Evolutionary conservation across 2,888 invertebrate genomes (phyloP).

Genomic region (Mactromeris polynyma): DNA sequence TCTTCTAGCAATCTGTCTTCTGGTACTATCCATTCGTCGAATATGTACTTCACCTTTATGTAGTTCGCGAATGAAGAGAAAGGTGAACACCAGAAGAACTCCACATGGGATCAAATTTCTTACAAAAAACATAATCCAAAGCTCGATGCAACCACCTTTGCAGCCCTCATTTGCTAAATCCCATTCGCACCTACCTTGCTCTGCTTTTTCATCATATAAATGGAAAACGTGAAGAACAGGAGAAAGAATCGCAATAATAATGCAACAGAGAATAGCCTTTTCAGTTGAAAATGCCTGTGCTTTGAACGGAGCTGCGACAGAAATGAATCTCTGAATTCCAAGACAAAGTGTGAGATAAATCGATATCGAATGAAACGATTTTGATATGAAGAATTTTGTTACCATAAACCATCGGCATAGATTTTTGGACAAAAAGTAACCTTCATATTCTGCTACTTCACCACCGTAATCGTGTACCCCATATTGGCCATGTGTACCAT

Average conservation of each 20-base stretch:
- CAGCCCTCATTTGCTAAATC: constrained; percentile 17
- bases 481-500: neutral
- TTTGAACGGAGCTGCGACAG: constrained; percentile 51
- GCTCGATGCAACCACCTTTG: constrained; percentile 23
- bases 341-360: constrained; percentile 70
- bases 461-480: neutral
- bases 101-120: constrained; percentile 45
- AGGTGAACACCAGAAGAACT: constrained; percentile 23
- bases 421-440: constrained; percentile 19
- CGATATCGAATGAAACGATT: constrained; percentile 66
- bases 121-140: constrained; percentile 36
- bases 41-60: neutral
- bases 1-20: constrained; percentile 11
- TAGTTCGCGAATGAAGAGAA: constrained; percentile 32
- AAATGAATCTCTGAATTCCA: constrained; percentile 66
- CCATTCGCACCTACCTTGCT: constrained; percentile 37
- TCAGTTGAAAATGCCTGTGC: constrained; percentile 18
- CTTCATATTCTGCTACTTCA: neutral
- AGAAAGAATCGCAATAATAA: constrained; percentile 29
- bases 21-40: constrained; percentile 16
- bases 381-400: constrained; percentile 51
- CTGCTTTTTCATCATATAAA: constrained; percentile 33
- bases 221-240: constrained; percentile 49
- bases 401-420: constrained; percentile 29
- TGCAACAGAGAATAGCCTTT: constrained; percentile 14